Evolutionary conservation across 1,140 invertebrate genomes (phyloP), one percentile per base, ranked within the genome.

Genomic region (Trichomalopsis sarcophagae): DNA sequence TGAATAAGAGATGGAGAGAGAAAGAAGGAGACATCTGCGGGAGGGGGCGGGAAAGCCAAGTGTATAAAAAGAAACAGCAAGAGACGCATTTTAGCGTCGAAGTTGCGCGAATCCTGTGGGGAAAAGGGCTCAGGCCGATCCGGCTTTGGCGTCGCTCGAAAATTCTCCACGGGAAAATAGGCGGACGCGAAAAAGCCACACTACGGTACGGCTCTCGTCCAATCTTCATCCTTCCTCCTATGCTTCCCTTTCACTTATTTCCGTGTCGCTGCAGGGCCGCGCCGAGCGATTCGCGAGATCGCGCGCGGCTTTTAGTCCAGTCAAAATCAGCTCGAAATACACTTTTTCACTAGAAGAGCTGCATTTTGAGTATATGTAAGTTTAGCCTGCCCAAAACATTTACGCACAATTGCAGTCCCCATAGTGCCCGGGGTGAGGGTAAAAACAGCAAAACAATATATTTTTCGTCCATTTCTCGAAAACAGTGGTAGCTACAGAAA

Each of bases 241-340:
- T 71, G 66, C 36, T 86, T 86, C 78, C 80, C 66, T 40, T 86
- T 81, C 77, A 85, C 79, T 85, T 85, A 85, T 81, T 85, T 85
- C 84, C 73, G 74, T 81, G 78, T 76, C 78, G 69, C 76, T 79
- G 68, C 33, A 36, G 0, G 33, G 0, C 33, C 2, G 5, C 33
- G 33, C 33, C 33, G 5, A 36, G 5, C 33, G 5, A 6, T 36
- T 36, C 5, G 27, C 33, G 2, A 36, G 5, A 6, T 36, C 44
- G 44, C 44, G 10, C 11, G 9, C 44, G 9, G 33, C 33, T 36
- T 36, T 27, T 27, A 27, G 27, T 27, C 27, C n/a, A n/a, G n/a
- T n/a, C n/a, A n/a, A n/a, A n/a, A n/a, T n/a, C n/a, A n/a, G n/a
- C n/a, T n/a, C n/a, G n/a, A n/a, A n/a, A n/a, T n/a, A n/a, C n/a